phyloP scores from a whole-genome alignment of 2,888 invertebrate species.

The Trypoxylon attenuatum region DNA sequence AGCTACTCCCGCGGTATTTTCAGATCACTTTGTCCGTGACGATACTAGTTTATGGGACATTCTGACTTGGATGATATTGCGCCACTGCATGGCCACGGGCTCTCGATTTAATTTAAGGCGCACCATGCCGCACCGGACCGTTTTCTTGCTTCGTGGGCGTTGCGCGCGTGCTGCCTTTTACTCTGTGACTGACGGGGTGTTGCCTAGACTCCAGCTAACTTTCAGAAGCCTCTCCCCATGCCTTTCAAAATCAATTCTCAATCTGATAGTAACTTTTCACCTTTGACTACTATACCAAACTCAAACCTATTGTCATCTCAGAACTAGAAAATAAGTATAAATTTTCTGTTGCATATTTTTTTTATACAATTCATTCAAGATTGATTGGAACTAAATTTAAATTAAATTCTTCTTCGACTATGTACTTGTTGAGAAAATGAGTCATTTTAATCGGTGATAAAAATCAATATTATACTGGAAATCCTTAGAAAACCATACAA shows the following conservation, averaged over 20 bases:
- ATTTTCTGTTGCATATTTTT: too few relatives aligned
- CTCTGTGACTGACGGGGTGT: constrained; percentile 40
- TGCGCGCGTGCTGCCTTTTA: constrained; percentile 47
- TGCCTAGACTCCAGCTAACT: constrained; percentile 19
- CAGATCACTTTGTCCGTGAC: constrained; percentile 39
- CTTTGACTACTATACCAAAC: constrained; percentile 30
- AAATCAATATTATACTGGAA: too few relatives aligned
- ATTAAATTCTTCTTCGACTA: too few relatives aligned
- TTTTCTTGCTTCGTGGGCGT: constrained; percentile 54
- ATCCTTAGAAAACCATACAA: too few relatives aligned
- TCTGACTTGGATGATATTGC: constrained; percentile 43
- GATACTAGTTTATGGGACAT: constrained; percentile 48
- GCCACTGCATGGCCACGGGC: constrained; percentile 47
- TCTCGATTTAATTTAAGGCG: constrained; percentile 55
- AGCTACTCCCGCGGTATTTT: constrained; percentile 24
- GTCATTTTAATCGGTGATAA: too few relatives aligned
- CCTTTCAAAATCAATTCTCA: background rate
- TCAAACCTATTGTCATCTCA: too few relatives aligned
- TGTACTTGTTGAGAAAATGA: too few relatives aligned
- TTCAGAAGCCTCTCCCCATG: constrained; percentile 25
- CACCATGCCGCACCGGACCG: constrained; percentile 51
- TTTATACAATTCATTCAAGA: too few relatives aligned
- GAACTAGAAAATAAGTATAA: too few relatives aligned
- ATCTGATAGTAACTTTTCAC: constrained; percentile 19
- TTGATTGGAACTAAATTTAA: too few relatives aligned